Base-by-base conservation (phyloP, 1,140 invertebrate genomes). In the Callitettix versicolor region DNA sequence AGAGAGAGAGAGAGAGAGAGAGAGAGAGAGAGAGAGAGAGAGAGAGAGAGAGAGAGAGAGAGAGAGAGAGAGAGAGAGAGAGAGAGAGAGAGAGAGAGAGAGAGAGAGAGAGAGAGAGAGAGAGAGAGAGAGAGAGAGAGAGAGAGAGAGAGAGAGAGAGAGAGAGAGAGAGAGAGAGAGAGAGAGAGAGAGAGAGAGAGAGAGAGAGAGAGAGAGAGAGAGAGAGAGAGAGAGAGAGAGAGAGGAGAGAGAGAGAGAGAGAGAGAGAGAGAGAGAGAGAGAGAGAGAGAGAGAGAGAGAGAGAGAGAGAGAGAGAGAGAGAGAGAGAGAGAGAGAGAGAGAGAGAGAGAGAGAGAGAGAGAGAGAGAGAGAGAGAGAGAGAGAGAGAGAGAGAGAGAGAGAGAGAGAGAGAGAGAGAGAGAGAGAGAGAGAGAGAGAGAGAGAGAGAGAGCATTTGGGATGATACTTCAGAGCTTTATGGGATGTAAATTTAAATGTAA, bases 11-110 rank as follows among this genome's bases (percentile, higher is more conserved):
- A 50, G 48, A 50, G 48, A 36, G 48, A 50, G 48, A 50, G 48
- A 50, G 48, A 50, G 48, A 50, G 48, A 50, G 48, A 36, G 48
- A 50, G 48, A 36, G 48, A 50, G 48, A 50, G 48, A 36, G 48
- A 50, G 48, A 50, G 48, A 50, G 48, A 50, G 48, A 50, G 48
- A 50, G 48, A 36, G 48, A 50, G 48, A 50, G 48, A 50, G 48
- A 50, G 48, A 50, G 48, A 50, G 48, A 36, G 48, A 50, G 48
- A 50, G 48, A 36, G 48, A 50, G 48, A 50, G 48, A 50, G 48
- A 50, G 48, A 50, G 48, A 50, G 48, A 50, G 48, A 36, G 48
- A 50, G 48, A 50, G 48, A 36, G 48, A 50, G 48, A 50, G 48
- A 50, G 48, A 50, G 48, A 50, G 48, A 50, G 48, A 50, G 48